These are phyloP conservation scores for Altica lythri DNA, from an alignment of 2,888 invertebrate species.

Conservation along the genomic window DNA sequence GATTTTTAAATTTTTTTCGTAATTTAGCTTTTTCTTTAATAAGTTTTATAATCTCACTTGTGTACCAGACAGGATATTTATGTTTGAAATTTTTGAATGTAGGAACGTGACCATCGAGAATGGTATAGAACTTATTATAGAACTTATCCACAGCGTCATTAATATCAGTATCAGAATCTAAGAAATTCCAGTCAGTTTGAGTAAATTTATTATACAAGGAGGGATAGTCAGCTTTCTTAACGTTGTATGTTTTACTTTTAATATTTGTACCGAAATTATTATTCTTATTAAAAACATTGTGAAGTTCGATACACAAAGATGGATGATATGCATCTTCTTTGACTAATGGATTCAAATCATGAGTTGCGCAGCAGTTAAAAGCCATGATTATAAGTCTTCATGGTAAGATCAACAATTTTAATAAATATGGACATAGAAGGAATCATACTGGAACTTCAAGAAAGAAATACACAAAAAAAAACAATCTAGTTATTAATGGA, in stretches of 20 bases:
- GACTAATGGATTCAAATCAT: too few relatives aligned
- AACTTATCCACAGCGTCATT: not conserved
- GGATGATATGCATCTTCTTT: slow-evolving; percentile 4
- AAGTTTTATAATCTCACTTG: too few relatives aligned
- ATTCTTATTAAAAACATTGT: not conserved
- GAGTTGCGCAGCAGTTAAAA: too few relatives aligned
- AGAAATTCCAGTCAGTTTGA: not conserved
- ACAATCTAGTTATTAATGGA: too few relatives aligned
- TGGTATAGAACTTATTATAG: not conserved
- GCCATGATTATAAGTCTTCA: too few relatives aligned
- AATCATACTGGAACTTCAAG: too few relatives aligned
- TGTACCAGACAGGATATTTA: slow-evolving; percentile 6
- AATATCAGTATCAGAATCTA: not conserved
- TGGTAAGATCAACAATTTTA: too few relatives aligned
- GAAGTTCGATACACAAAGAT: not conserved
- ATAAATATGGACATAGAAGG: too few relatives aligned
- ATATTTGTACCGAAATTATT: not conserved
- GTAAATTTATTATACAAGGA: slow-evolving; percentile 3
- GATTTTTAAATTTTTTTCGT: not conserved
- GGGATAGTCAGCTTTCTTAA: slow-evolving; percentile 10
- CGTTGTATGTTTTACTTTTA: slow-evolving; percentile 3
- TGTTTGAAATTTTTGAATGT: not conserved
- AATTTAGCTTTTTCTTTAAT: too few relatives aligned
- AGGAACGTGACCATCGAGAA: not conserved
- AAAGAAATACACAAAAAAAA: too few relatives aligned